Evolutionary conservation across 2,797 vertebrate genomes (phyloP).

Genomic region (Carduelis carduelis): DNA sequence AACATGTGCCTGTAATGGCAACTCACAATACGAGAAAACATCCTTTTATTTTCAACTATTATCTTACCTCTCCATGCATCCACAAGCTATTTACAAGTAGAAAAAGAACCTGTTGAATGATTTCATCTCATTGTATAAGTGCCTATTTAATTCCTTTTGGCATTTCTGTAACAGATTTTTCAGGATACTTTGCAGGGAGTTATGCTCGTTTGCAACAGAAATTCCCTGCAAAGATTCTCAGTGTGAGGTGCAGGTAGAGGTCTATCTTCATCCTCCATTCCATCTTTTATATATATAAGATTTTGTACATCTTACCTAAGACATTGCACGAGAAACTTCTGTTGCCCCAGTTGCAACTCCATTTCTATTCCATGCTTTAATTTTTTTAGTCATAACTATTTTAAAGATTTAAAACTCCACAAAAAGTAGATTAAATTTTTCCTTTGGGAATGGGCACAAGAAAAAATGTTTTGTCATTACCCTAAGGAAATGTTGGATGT

Average conservation of each 20-base stretch:
- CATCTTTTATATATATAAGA: background rate
- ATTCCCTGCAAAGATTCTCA: background rate
- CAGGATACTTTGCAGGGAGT: background rate
- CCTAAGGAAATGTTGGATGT: background rate
- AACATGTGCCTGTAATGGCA: background rate
- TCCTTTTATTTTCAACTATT: background rate
- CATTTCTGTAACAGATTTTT: background rate
- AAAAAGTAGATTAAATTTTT: background rate
- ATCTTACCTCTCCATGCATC: background rate
- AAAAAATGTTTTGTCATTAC: background rate
- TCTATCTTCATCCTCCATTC: background rate
- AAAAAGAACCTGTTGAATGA: background rate
- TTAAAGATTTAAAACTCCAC: background rate
- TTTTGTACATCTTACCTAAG: background rate
- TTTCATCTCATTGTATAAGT: background rate
- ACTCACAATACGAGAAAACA: background rate
- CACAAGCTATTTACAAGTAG: background rate
- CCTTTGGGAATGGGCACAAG: background rate
- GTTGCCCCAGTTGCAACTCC: background rate
- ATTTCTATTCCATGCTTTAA: background rate
- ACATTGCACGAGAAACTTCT: background rate
- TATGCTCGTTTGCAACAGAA: accelerated
- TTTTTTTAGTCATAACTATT: background rate
- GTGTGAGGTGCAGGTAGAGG: background rate
- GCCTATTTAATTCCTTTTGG: background rate